These are phyloP conservation scores for Clepsis dumicolana DNA, from an alignment of 2,888 invertebrate genomes.

Conservation along the genomic window DNA sequence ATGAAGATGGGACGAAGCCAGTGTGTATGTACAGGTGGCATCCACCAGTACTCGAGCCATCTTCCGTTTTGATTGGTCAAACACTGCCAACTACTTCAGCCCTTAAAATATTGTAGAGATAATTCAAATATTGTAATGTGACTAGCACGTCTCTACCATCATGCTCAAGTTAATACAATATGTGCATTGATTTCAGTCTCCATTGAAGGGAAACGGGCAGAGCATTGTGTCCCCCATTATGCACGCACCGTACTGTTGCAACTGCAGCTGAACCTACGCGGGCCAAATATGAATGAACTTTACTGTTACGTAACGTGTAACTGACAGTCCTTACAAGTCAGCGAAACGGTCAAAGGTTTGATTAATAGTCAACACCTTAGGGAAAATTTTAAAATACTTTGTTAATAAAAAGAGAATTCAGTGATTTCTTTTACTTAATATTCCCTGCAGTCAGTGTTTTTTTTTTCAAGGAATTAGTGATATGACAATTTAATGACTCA, in stretches of 20 bases:
- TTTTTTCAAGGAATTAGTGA: neutral
- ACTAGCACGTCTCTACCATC: conserved; percentile 6
- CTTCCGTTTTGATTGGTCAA: no score
- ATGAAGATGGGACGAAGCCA: no score
- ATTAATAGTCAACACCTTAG: neutral
- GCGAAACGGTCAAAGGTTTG: neutral
- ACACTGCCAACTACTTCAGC: no score
- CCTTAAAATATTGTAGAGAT: no score
- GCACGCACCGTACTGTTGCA: conserved; percentile 29
- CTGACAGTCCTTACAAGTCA: conserved; percentile 11
- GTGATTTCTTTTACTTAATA: no score
- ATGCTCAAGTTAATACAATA: conserved; percentile 16
- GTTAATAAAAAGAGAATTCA: neutral
- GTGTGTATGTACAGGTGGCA: no score
- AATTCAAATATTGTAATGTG: neutral
- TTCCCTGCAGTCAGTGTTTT: neutral
- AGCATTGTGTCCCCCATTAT: conserved; percentile 21
- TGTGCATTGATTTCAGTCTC: conserved; percentile 34
- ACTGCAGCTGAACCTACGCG: conserved; percentile 14
- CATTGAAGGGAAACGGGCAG: conserved; percentile 16
- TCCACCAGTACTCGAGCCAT: no score
- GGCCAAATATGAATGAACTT: conserved; percentile 40
- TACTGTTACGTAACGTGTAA: conserved; percentile 33
- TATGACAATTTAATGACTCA: neutral
- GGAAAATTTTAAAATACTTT: neutral